These are phyloP conservation scores for Ahaetulla prasina DNA, from an alignment of 2,113 vertebrate species.

Conservation along the genomic window DNA sequence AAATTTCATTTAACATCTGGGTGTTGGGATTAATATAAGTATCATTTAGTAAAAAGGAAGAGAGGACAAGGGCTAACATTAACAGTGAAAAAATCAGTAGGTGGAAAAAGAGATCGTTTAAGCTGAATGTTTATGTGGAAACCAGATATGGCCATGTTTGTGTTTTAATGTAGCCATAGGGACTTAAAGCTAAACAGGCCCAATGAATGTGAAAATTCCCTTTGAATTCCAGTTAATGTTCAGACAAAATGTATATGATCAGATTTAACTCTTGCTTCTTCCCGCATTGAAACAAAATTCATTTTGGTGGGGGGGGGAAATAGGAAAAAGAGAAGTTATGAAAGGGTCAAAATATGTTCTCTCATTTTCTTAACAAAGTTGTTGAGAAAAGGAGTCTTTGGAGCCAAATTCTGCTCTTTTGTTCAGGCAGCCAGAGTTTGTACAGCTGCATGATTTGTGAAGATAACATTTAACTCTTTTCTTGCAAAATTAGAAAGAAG, in stretches of 20 bases:
- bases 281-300: slow-evolving; percentile 39
- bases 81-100: slow-evolving; percentile 34
- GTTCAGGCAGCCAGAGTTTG: not conserved
- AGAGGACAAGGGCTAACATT: not conserved
- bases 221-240: slow-evolving; percentile 39
- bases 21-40: slow-evolving; percentile 27
- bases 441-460: slow-evolving; percentile 20
- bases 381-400: slow-evolving; percentile 14
- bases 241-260: slow-evolving; percentile 26
- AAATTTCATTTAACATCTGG: slow-evolving; percentile 31
- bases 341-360: slow-evolving; percentile 32
- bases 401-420: slow-evolving; percentile 28
- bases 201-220: slow-evolving; percentile 38
- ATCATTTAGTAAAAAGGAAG: not conserved
- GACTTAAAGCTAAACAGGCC: slow-evolving; percentile 39
- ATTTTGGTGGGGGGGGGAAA: slow-evolving; percentile 30
- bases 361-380: slow-evolving; percentile 22
- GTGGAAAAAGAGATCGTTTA: slow-evolving; percentile 26
- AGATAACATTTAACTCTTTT: slow-evolving; percentile 41
- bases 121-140: slow-evolving; percentile 38
- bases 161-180: slow-evolving; percentile 43
- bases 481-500: not conserved
- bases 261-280: slow-evolving; percentile 39
- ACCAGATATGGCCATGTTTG: slow-evolving; percentile 46
- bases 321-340: slow-evolving; percentile 34